Evolutionary conservation across 2,113 vertebrate species (phyloP).

Genomic region (Thamnophis sirtalis): DNA sequence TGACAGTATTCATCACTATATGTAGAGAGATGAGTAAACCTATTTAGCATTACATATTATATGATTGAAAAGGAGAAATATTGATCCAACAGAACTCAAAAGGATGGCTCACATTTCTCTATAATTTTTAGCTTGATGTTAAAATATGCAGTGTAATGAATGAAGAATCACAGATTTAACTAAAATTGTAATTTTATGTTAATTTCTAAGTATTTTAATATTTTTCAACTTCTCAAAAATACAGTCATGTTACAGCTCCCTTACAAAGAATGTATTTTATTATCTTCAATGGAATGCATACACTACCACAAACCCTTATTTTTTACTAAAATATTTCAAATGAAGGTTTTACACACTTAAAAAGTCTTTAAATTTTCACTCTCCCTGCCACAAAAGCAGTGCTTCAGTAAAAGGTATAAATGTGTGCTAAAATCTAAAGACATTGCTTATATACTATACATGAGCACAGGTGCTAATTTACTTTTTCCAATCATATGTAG

Average conservation of each 20-base stretch:
- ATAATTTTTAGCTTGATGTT: not conserved
- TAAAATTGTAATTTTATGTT: constrained; percentile 54
- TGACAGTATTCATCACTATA: not conserved
- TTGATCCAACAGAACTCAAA: too few species aligned
- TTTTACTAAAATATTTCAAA: constrained; percentile 81
- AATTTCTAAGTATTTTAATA: constrained; percentile 40
- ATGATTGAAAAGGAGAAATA: not conserved
- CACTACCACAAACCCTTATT: constrained; percentile 74
- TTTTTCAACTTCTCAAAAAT: constrained; percentile 7
- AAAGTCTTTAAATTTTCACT: constrained; percentile 64
- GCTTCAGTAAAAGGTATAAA: constrained; percentile 68
- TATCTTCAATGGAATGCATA: constrained; percentile 74
- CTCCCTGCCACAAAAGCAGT: constrained; percentile 55
- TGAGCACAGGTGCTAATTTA: constrained; percentile 54
- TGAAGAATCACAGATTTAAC: constrained; percentile 52
- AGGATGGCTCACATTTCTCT: not conserved
- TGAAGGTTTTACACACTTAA: constrained; percentile 77
- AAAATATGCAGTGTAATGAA: constrained; percentile 39
- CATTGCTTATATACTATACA: constrained; percentile 55
- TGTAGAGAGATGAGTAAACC: not conserved
- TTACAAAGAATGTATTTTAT: constrained; percentile 69
- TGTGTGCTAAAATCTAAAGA: constrained; percentile 55
- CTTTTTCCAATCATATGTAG: constrained; percentile 53
- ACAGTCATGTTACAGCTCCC: constrained; percentile 46
- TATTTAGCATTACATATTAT: not conserved